These are phyloP conservation scores for Mus caroli DNA, from an alignment of 2,797 vertebrate species.

Conservation along the genomic window DNA sequence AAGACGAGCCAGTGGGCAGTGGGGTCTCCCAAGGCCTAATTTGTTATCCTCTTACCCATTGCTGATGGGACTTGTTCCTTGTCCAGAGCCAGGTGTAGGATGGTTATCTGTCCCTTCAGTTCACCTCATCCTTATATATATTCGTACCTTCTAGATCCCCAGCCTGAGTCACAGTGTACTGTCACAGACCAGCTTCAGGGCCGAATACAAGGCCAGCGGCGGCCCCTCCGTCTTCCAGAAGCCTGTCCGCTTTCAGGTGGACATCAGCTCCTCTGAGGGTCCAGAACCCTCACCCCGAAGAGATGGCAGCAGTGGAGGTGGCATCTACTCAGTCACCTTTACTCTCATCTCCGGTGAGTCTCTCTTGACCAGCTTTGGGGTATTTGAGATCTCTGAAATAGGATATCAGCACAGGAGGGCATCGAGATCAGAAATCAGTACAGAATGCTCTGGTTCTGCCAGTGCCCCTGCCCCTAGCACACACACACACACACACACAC, in stretches of 20 bases:
- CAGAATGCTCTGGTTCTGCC: not conserved
- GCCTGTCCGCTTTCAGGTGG: slow-evolving; percentile 96
- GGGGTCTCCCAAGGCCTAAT: not conserved
- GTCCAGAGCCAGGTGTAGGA: not conserved
- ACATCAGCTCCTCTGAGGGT: slow-evolving; percentile 95
- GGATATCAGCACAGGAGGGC: not conserved
- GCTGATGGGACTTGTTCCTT: not conserved
- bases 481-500: too few species aligned
- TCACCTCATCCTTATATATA: not conserved
- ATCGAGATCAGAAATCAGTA: not conserved
- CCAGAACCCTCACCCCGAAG: slow-evolving; percentile 84
- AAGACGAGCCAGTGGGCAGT: not conserved
- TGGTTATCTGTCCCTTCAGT: not conserved
- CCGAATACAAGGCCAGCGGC: slow-evolving; percentile 94
- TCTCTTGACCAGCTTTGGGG: not conserved
- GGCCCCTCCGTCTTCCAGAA: slow-evolving; percentile 97
- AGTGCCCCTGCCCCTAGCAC: not conserved
- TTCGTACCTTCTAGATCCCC: slow-evolving; percentile 90
- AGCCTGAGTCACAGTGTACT: slow-evolving; percentile 96
- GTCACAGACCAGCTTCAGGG: slow-evolving; percentile 96
- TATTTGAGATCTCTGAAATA: not conserved
- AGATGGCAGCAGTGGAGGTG: slow-evolving; percentile 91
- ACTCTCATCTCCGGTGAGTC: slow-evolving; percentile 95
- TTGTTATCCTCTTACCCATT: not conserved
- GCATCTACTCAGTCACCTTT: slow-evolving; percentile 97